phyloP scores from a whole-genome alignment of 1,140 invertebrate species.

The Forficula auricularia region DNA sequence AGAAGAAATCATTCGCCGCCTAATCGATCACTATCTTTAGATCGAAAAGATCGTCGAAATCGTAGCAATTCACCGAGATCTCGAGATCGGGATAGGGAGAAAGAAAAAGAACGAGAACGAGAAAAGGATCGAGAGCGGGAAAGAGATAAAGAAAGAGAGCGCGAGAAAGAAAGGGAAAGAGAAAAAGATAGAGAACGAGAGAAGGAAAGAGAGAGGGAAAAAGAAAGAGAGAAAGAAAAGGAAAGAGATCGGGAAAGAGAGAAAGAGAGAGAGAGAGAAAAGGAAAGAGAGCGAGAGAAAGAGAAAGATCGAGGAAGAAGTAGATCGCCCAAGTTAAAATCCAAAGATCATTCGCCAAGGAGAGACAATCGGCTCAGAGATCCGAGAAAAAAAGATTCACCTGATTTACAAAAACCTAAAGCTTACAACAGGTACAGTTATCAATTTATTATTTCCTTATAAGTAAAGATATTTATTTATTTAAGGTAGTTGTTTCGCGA shows the following conservation, averaged over 20 bases:
- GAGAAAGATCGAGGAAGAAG: constrained; percentile 21
- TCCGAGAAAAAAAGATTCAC: constrained; percentile 12
- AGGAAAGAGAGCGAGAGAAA: constrained; percentile 20
- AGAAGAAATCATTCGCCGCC: not conserved
- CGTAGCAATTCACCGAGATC: constrained; percentile 12
- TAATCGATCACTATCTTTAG: constrained; percentile 12
- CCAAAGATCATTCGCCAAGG: constrained; percentile 21
- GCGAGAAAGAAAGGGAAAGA: constrained; percentile 7
- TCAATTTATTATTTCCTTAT: not conserved
- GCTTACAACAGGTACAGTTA: constrained; percentile 1
- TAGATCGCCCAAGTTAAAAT: constrained; percentile 19
- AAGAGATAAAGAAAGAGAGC: constrained; percentile 7
- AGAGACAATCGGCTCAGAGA: constrained; percentile 17
- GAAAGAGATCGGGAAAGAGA: constrained; percentile 19
- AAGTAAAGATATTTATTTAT: too few relatives aligned
- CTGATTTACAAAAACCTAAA: constrained; percentile 5
- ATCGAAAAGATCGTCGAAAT: constrained; percentile 13
- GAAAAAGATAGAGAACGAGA: constrained; percentile 6
- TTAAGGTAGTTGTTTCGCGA: too few relatives aligned
- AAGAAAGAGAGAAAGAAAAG: constrained; percentile 20
- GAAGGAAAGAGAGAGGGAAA: constrained; percentile 15
- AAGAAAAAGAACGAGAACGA: constrained; percentile 19
- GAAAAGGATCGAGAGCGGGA: constrained; percentile 23
- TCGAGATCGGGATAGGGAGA: constrained; percentile 16
- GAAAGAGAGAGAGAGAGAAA: constrained; percentile 18